Conservation (phyloP, 1,140 invertebrate genomes). For the Paramacrobiotus metropolitanus region DNA sequence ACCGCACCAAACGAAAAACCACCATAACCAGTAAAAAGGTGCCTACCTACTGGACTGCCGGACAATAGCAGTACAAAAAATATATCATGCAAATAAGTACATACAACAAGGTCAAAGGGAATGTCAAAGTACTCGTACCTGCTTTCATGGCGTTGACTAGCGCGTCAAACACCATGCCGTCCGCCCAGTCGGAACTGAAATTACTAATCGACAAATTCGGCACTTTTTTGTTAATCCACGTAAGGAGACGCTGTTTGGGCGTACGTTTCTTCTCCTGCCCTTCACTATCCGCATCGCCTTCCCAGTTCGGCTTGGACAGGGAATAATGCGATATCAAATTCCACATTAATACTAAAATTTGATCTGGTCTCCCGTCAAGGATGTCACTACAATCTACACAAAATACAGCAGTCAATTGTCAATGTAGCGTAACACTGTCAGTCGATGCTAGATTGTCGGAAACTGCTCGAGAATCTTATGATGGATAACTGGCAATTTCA, state of each 20-base stretch:
- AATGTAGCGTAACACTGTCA: background rate
- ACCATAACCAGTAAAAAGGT: too few species aligned
- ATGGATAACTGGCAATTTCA: background rate
- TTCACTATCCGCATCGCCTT: slow-evolving; percentile 29
- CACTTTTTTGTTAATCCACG: slow-evolving; percentile 65
- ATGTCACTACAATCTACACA: slow-evolving; percentile 30
- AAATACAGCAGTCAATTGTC: too few species aligned
- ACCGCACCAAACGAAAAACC: too few species aligned
- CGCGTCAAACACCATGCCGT: slow-evolving; percentile 66
- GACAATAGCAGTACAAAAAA: too few species aligned
- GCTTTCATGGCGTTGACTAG: slow-evolving; percentile 68
- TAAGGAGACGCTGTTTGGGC: slow-evolving; percentile 63
- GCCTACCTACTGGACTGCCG: too few species aligned
- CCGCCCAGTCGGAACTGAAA: slow-evolving; percentile 81
- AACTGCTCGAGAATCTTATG: background rate
- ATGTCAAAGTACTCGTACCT: slow-evolving; percentile 22
- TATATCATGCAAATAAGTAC: slow-evolving; percentile 3
- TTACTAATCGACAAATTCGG: slow-evolving; percentile 63
- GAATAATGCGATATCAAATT: slow-evolving; percentile 33
- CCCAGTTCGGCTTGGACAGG: slow-evolving; percentile 41
- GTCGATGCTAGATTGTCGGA: background rate
- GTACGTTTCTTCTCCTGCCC: slow-evolving; percentile 30
- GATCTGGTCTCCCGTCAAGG: slow-evolving; percentile 28
- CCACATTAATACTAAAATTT: slow-evolving; percentile 33
- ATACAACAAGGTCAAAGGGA: background rate